A percentile compares a stretch with the other conserved stretches of the same genome.
Evolutionary conservation across 1,140 invertebrate genomes (phyloP).

Genomic region (Microplitis demolitor): DNA sequence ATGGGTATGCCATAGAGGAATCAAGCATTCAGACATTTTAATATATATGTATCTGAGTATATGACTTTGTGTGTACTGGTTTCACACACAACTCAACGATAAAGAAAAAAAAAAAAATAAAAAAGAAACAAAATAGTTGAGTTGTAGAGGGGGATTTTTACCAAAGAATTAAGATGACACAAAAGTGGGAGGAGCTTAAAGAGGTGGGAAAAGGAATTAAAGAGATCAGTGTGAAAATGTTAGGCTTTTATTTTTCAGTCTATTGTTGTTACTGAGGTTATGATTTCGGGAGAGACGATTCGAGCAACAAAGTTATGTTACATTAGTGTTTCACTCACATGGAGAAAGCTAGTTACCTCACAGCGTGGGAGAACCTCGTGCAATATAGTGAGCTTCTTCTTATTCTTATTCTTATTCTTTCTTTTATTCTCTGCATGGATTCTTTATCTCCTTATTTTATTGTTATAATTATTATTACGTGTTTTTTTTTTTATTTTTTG

Average conservation of each 20-base stretch:
- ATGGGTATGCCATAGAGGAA: neutral
- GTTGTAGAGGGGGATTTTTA: no score
- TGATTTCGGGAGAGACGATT: neutral
- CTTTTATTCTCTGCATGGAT: neutral
- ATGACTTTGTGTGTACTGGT: neutral
- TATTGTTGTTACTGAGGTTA: no score
- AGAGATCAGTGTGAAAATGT: neutral
- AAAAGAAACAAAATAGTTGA: no score
- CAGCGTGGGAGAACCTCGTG: conserved; percentile 49
- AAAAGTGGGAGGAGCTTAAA: neutral
- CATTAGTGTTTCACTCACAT: neutral
- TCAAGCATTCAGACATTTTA: neutral
- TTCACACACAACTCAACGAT: neutral
- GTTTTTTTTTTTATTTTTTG: conserved; percentile 27
- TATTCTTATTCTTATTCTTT: conserved; percentile 2
- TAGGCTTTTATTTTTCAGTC: no score
- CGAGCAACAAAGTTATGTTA: conserved; percentile 11
- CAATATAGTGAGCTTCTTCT: conserved; percentile 15
- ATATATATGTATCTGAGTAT: neutral
- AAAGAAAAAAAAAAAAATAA: neutral
- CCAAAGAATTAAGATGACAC: neutral
- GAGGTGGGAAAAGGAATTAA: no score
- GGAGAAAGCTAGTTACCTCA: conserved; percentile 58
- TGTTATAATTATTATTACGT: neutral
- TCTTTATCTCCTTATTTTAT: neutral